phyloP scores from a whole-genome alignment of 2,888 invertebrate species.

The Priocnemis perturbator region DNA sequence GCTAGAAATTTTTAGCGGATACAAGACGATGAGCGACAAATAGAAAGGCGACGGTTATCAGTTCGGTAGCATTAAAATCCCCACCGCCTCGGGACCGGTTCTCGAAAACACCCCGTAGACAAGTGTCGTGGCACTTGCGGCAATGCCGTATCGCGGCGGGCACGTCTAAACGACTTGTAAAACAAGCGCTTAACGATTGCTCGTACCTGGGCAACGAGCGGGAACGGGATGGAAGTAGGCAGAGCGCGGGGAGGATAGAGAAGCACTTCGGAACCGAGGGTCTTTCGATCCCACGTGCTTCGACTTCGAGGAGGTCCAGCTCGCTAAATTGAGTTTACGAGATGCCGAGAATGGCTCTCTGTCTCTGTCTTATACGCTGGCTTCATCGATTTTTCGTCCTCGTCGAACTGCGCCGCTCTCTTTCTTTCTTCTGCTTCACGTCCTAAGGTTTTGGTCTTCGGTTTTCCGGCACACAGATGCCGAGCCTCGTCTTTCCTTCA shows the following conservation, averaged over 20 bases:
- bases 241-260: conserved; percentile 9
- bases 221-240: conserved; percentile 22
- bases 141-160: conserved; percentile 61
- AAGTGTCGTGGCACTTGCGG: conserved; percentile 58
- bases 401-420: neutral
- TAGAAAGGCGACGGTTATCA: conserved; percentile 47
- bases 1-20: neutral
- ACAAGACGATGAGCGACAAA: no score
- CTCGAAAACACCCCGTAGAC: conserved; percentile 65
- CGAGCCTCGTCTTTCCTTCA: no score
- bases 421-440: conserved; percentile 21
- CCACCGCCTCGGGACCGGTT: conserved; percentile 53
- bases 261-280: conserved; percentile 27
- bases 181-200: conserved; percentile 74
- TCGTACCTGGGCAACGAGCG: conserved; percentile 48
- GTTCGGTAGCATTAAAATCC: conserved; percentile 47
- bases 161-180: conserved; percentile 73
- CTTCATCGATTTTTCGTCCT: conserved; percentile 27
- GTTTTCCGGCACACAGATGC: no score
- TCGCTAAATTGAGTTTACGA: conserved; percentile 73
- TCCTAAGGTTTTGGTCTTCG: no score
- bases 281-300: conserved; percentile 56
- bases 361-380: conserved; percentile 1
- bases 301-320: conserved; percentile 65
- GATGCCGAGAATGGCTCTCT: conserved; percentile 52